A percentile compares a stretch with the other conserved stretches of the same genome.
Conservation (phyloP, 2,797 vertebrate genomes). For the Molossus alvarezi region DNA sequence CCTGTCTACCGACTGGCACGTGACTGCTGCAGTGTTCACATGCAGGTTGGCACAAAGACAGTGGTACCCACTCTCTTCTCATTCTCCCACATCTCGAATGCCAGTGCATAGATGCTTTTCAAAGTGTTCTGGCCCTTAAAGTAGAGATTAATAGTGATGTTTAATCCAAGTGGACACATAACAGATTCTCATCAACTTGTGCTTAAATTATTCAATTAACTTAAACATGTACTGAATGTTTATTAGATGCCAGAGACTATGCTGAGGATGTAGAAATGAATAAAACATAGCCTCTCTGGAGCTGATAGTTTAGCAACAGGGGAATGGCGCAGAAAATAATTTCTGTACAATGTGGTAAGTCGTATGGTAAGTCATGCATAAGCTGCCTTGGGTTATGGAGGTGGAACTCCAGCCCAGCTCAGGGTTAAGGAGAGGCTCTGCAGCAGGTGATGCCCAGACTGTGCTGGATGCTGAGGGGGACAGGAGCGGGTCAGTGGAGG, state of each 20-base stretch:
- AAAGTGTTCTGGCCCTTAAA: not conserved
- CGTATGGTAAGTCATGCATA: not conserved
- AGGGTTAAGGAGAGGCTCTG: not conserved
- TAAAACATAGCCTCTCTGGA: not conserved
- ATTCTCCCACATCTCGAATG: not conserved
- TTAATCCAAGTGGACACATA: conserved; percentile 4
- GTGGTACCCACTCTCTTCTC: not conserved
- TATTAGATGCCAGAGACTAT: not conserved
- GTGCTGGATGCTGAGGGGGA: not conserved
- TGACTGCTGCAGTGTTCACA: not conserved
- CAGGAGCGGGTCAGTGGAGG: not conserved
- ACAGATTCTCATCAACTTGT: conserved; percentile 26
- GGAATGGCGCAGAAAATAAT: not conserved
- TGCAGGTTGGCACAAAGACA: not conserved
- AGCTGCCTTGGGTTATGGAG: not conserved
- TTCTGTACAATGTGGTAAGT: not conserved
- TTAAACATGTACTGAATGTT: not conserved
- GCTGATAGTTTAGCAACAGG: not conserved
- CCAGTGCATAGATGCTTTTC: not conserved
- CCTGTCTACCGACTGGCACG: accelerated
- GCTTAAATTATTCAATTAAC: conserved; percentile 24
- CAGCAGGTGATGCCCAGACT: not conserved
- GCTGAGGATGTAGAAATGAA: not conserved
- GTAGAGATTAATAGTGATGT: not conserved
- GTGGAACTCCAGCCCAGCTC: not conserved